Evolutionary conservation across 2,797 vertebrate species (phyloP).

Genomic region (Chanos chanos): DNA sequence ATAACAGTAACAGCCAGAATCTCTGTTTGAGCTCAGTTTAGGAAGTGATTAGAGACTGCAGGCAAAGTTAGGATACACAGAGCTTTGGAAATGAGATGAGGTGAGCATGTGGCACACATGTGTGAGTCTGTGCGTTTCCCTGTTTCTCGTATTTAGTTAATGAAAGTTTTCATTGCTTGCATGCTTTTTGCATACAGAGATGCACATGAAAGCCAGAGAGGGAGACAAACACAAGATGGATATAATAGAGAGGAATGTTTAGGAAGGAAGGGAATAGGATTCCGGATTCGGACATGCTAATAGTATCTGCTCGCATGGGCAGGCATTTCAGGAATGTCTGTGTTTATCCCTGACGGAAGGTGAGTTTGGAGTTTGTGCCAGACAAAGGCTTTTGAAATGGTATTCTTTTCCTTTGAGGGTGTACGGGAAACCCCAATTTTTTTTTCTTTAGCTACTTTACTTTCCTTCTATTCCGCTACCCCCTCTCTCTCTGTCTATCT

Average conservation of each 20-base stretch:
- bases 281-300: conserved; percentile 46
- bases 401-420: conserved; percentile 41
- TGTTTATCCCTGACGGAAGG: conserved; percentile 56
- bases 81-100: neutral
- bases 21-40: conserved; percentile 35
- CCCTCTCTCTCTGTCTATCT: conserved; percentile 17
- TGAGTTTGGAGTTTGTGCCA: conserved; percentile 48
- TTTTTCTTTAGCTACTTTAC: no score
- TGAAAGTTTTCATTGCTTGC: conserved; percentile 14
- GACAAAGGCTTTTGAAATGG: conserved; percentile 37
- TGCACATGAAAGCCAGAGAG: conserved; percentile 47
- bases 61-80: conserved; percentile 17
- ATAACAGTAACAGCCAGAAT: conserved; percentile 27
- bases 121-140: conserved; percentile 40
- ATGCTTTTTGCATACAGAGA: conserved; percentile 47
- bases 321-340: conserved; percentile 72
- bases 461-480: conserved; percentile 36
- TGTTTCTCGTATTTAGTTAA: conserved; percentile 9
- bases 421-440: conserved; percentile 60
- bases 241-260: conserved; percentile 34
- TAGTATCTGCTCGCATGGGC: conserved; percentile 57
- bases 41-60: conserved; percentile 37
- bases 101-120: conserved; percentile 57
- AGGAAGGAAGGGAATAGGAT: conserved; percentile 35
- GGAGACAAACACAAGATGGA: conserved; percentile 48